Percentiles rank a stretch among this genome's conserved stretches.
Conservation (phyloP, 2,113 vertebrate genomes). For the Lamprologus sp. region DNA sequence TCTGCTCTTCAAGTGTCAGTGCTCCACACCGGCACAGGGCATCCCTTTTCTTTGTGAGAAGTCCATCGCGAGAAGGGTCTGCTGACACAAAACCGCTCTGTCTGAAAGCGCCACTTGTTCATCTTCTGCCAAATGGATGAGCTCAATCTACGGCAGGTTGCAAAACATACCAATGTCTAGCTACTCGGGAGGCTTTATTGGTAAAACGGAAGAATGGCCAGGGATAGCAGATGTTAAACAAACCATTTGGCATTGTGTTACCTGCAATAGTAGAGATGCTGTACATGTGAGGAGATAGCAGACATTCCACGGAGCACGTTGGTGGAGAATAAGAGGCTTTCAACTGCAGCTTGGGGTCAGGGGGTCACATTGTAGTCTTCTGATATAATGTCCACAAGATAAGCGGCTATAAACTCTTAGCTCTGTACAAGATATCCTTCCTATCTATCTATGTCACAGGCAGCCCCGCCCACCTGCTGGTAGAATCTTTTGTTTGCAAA, state of each 20-base stretch:
- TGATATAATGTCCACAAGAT: constrained; percentile 18
- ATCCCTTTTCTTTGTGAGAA: neutral
- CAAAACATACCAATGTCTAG: neutral
- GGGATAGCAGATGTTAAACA: neutral
- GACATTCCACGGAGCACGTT: constrained; percentile 9
- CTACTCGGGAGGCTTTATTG: neutral
- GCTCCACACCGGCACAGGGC: neutral
- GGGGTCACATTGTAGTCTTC: neutral
- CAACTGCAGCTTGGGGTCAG: neutral
- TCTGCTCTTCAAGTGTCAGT: constrained; percentile 18
- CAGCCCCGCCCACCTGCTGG: neutral
- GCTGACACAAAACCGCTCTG: constrained; percentile 9
- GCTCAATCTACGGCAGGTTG: neutral
- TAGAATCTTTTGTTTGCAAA: neutral
- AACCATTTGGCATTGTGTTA: neutral
- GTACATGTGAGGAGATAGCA: neutral
- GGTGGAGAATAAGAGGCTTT: neutral
- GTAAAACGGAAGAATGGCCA: neutral
- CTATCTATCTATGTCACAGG: neutral
- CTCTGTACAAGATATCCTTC: neutral
- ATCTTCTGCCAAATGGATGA: neutral
- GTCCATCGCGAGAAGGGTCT: neutral
- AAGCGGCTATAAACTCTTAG: neutral
- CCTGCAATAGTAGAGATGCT: neutral
- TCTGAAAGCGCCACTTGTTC: neutral